phyloP scores from a whole-genome alignment of 2,797 vertebrate species.

The Erithacus rubecula region DNA sequence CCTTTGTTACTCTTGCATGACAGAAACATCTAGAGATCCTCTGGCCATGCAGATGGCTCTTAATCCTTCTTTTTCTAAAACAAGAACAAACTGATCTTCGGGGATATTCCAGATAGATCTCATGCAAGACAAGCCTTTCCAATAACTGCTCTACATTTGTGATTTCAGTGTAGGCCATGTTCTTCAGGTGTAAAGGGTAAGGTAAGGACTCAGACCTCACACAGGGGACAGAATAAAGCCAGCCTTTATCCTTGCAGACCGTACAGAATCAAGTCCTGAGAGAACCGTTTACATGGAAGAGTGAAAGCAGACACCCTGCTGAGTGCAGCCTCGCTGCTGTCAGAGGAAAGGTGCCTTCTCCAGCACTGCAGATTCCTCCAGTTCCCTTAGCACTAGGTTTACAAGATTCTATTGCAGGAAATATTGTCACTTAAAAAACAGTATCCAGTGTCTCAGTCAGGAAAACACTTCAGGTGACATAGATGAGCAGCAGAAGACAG shows the following conservation, averaged over 20 bases:
- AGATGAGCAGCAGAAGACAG: background rate
- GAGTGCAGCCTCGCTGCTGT: rapidly evolving
- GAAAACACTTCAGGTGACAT: background rate
- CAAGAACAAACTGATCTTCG: background rate
- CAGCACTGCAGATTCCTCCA: background rate
- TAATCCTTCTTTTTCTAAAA: background rate
- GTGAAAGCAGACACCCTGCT: background rate
- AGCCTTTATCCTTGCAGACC: constrained; percentile 23
- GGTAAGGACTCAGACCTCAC: background rate
- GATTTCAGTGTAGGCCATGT: background rate
- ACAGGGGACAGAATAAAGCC: background rate
- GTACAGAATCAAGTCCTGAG: background rate
- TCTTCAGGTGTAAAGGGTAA: rapidly evolving
- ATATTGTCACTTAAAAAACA: background rate
- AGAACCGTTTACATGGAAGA: constrained; percentile 8
- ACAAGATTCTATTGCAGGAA: background rate
- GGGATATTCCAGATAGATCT: background rate
- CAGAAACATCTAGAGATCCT: background rate
- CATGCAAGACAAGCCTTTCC: background rate
- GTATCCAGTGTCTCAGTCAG: background rate
- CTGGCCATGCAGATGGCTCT: background rate
- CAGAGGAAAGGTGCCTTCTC: background rate
- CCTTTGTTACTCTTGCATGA: background rate
- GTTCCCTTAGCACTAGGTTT: background rate
- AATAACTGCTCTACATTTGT: background rate